Conservation (phyloP, 1,140 invertebrate genomes). For the Goniozus legneri region DNA sequence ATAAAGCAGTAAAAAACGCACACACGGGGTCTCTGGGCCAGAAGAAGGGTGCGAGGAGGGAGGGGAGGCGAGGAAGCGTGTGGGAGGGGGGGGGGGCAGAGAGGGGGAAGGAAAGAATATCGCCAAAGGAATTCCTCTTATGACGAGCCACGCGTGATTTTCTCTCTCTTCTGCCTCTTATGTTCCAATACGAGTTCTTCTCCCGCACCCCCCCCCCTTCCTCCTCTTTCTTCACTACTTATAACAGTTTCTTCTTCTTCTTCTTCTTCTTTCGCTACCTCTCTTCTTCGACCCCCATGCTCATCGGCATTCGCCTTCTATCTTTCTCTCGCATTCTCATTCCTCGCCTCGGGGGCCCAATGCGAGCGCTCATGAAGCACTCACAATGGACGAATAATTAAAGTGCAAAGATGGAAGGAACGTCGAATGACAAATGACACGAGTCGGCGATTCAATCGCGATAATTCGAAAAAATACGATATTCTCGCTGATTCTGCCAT, state of each 20-base stretch:
- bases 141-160: slow-evolving; percentile 53
- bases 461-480: too few species aligned
- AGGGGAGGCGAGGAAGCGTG: slow-evolving; percentile 11
- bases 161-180: slow-evolving; percentile 31
- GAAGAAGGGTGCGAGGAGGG: slow-evolving; percentile 13
- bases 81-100: slow-evolving; percentile 7
- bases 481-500: too few species aligned
- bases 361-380: not conserved
- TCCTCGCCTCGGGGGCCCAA: too few species aligned
- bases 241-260: slow-evolving; percentile 2
- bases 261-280: slow-evolving; percentile 14
- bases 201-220: not conserved
- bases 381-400: not conserved
- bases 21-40: slow-evolving; percentile 40
- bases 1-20: slow-evolving; percentile 57
- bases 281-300: slow-evolving; percentile 2
- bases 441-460: too few species aligned
- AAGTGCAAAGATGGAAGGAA: not conserved
- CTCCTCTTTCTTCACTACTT: slow-evolving; percentile 11
- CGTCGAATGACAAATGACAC: not conserved
- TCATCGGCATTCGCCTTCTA: not conserved
- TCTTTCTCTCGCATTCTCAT: slow-evolving; percentile 14
- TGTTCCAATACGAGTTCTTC: not conserved
- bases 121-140: slow-evolving; percentile 51
- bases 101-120: slow-evolving; percentile 23